These are phyloP conservation scores for Meandrusa payeni DNA, from an alignment of 2,888 invertebrate genomes.

Conservation along the genomic window DNA sequence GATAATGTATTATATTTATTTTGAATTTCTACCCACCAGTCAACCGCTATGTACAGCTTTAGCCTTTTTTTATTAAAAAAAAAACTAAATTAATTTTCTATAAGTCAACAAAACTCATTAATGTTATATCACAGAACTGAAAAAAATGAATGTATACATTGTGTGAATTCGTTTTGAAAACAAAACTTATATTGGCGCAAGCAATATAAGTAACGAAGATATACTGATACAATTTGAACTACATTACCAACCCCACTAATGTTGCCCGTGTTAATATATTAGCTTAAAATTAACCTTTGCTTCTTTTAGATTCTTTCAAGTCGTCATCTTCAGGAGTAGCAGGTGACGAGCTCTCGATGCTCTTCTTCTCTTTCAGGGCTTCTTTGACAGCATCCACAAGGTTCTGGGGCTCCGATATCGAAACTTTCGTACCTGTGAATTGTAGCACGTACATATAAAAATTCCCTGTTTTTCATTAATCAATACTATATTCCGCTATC, in stretches of 20 bases:
- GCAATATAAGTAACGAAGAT: too few relatives aligned
- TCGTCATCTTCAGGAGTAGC: constrained; percentile 50
- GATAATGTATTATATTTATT: constrained; percentile 41
- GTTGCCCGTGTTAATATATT: constrained; percentile 13
- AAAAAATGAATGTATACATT: constrained; percentile 15
- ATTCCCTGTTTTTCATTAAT: too few relatives aligned
- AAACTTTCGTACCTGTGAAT: constrained; percentile 82
- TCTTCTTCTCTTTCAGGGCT: constrained; percentile 78
- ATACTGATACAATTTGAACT: constrained; percentile 19
- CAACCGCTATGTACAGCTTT: constrained; percentile 73
- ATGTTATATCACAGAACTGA: constrained; percentile 22
- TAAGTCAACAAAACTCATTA: constrained; percentile 7
- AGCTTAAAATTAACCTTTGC: constrained; percentile 53
- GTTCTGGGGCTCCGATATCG: constrained; percentile 79
- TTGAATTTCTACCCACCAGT: constrained; percentile 73
- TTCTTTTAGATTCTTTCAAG: constrained; percentile 65
- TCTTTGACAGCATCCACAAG: constrained; percentile 82
- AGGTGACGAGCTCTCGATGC: constrained; percentile 41
- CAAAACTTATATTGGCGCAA: not conserved
- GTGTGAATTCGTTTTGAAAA: not conserved
- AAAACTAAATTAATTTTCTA: constrained; percentile 4
- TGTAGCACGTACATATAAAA: too few relatives aligned
- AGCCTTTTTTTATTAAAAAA: constrained; percentile 31
- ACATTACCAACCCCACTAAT: constrained; percentile 11
- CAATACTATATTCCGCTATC: too few relatives aligned